These are phyloP conservation scores for Melanogrammus aeglefinus DNA, from an alignment of 2,797 vertebrate genomes.

Conservation along the genomic window DNA sequence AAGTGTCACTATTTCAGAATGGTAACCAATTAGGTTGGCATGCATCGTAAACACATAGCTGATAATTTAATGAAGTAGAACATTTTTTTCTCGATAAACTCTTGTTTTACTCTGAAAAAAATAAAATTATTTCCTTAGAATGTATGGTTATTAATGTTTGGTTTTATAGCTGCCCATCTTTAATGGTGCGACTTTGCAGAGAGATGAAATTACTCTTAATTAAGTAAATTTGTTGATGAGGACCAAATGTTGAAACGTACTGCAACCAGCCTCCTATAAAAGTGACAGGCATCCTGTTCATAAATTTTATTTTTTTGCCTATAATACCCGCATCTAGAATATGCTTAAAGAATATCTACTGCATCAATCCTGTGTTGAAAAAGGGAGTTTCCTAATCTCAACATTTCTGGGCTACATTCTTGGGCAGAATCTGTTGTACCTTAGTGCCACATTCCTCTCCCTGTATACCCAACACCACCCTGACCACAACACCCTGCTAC, in stretches of 20 bases:
- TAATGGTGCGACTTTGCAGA: not conserved
- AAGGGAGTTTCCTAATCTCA: not conserved
- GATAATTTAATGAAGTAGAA: not conserved
- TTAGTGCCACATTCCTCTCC: not conserved
- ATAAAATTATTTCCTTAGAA: not conserved
- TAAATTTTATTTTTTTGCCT: not conserved
- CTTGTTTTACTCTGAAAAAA: not conserved
- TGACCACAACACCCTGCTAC: not conserved
- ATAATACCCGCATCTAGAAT: too few species aligned
- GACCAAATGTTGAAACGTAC: not conserved
- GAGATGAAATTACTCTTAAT: not conserved
- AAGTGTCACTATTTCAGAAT: not conserved
- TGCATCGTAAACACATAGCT: not conserved
- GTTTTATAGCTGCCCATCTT: slow-evolving; percentile 12
- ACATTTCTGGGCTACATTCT: not conserved
- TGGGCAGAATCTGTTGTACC: not conserved
- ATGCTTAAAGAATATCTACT: too few species aligned
- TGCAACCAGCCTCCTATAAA: not conserved
- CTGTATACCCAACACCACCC: not conserved
- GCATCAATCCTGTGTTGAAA: not conserved
- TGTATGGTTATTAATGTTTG: not conserved
- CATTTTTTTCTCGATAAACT: not conserved
- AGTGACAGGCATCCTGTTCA: not conserved
- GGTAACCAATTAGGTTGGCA: not conserved
- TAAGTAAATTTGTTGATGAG: not conserved